Evolutionary conservation across 2,113 vertebrate species (phyloP).

Genomic region (Serranochromis macrocephalus): DNA sequence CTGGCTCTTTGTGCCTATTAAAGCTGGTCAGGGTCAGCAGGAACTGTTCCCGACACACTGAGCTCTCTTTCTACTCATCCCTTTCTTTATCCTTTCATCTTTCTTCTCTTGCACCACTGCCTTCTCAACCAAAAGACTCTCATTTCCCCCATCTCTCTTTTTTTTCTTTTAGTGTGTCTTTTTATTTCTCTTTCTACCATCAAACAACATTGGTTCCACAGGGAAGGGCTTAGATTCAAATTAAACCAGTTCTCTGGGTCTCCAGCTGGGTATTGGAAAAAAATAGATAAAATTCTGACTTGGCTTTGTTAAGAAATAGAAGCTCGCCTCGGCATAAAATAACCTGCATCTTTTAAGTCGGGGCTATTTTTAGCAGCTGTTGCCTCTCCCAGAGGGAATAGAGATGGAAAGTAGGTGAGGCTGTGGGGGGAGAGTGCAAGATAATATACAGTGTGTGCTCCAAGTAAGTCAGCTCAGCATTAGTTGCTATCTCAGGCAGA

Average conservation of each 20-base stretch:
- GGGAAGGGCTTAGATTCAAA: slow-evolving; percentile 58
- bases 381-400: slow-evolving; percentile 38
- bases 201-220: slow-evolving; percentile 49
- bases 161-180: slow-evolving; percentile 9
- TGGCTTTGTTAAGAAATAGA: slow-evolving; percentile 64
- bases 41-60: slow-evolving; percentile 4
- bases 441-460: slow-evolving; percentile 14
- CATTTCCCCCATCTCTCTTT: neutral
- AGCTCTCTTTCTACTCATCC: neutral
- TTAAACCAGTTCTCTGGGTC: slow-evolving; percentile 52
- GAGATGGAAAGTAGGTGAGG: slow-evolving; percentile 58
- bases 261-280: slow-evolving; percentile 48
- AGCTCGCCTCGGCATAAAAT: slow-evolving; percentile 44
- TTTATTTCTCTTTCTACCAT: slow-evolving; percentile 44
- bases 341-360: slow-evolving; percentile 51
- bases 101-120: neutral
- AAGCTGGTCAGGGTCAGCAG: slow-evolving; percentile 26
- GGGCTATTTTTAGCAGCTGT: slow-evolving; percentile 61
- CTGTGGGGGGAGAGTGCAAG: neutral
- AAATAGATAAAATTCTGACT: slow-evolving; percentile 36
- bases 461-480: slow-evolving; percentile 35
- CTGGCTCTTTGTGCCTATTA: slow-evolving; percentile 27
- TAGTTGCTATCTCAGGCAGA: slow-evolving; percentile 24
- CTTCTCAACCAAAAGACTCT: neutral
- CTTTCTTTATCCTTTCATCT: slow-evolving; percentile 32